Base-by-base conservation (phyloP, 2,113 vertebrate species). In the Notothenia coriiceps region DNA sequence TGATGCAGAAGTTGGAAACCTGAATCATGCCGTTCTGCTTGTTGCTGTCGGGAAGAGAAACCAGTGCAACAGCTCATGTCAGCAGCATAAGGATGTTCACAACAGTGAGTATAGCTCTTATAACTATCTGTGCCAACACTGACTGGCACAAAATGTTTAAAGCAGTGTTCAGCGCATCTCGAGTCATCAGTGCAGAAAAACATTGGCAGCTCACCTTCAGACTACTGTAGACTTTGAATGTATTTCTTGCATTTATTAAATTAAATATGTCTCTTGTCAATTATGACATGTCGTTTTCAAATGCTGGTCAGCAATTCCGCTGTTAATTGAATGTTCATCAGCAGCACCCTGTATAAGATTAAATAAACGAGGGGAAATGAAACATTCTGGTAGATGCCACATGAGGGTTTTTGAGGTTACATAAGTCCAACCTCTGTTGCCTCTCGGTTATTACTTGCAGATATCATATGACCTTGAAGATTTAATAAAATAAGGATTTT, bases 21-120 rank as follows among this genome's bases (percentile, higher is more conserved):
- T 91, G 85, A 77, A 92, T 89, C 89, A 83, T 88, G 83, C 70
- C 77, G 2, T 77, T 82, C 79, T 93, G 88, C 76, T 89, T 87
- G 77, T 83, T 52, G 64, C 83, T 92, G 80, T 80, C 46, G 44
- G 61, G 70, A 61, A 68, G 67, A 91, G 68, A 89, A 80, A 91
- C 55, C 79, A 76, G 57, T 68, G 75, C 61, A 75, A 82, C 57
- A 50, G 61, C 44, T 83, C 52, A 12, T 50, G 69, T 75, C 62
- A 72, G 75, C 71, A 82, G 72, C 40, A 54, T 1, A 49, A n/a
- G 44, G 50, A 83, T 70, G 77, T 77, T 79, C 69, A 80, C 68
- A 57, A 80, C 44, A 70, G 54, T 67, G 70, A 83, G 49, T 77
- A 70, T 43, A 72, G 54, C 44, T 55, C 60, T 57, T 69, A 63